Percentiles rank a stretch among this genome's conserved stretches.
Evolutionary conservation across 2,797 vertebrate species (phyloP).

Genomic region (Etheostoma perlongum): DNA sequence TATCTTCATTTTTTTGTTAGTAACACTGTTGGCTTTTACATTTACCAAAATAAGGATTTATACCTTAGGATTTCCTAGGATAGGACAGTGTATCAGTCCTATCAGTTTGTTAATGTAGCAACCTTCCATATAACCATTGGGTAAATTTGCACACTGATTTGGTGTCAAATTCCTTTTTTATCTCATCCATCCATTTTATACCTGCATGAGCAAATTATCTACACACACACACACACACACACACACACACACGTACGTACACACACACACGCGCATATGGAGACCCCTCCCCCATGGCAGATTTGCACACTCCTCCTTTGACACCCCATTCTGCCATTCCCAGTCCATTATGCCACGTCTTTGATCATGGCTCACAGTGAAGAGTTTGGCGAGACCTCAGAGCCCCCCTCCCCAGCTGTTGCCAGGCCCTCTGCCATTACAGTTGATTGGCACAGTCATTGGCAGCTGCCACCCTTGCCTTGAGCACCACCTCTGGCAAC

Average conservation of each 20-base stretch:
- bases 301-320: conserved; percentile 47
- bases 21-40: neutral
- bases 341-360: conserved; percentile 68
- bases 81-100: neutral
- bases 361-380: conserved; percentile 72
- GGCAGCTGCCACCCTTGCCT: conserved; percentile 61
- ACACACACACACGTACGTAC: conserved; percentile 15
- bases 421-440: conserved; percentile 64
- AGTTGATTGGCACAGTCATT: conserved; percentile 40
- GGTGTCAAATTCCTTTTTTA: conserved; percentile 47
- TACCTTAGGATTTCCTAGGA: neutral
- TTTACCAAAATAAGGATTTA: neutral
- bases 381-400: conserved; percentile 65
- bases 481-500: conserved; percentile 57
- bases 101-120: neutral
- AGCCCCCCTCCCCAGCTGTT: conserved; percentile 64
- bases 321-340: conserved; percentile 56
- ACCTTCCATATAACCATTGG: conserved; percentile 31
- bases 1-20: neutral
- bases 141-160: conserved; percentile 44
- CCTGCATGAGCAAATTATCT: conserved; percentile 43
- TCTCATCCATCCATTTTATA: conserved; percentile 55
- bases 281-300: conserved; percentile 19
- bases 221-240: conserved; percentile 27
- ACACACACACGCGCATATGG: conserved; percentile 20